Evolutionary conservation across 2,888 invertebrate species (phyloP).

Genomic region (Frankliniella fusca): DNA sequence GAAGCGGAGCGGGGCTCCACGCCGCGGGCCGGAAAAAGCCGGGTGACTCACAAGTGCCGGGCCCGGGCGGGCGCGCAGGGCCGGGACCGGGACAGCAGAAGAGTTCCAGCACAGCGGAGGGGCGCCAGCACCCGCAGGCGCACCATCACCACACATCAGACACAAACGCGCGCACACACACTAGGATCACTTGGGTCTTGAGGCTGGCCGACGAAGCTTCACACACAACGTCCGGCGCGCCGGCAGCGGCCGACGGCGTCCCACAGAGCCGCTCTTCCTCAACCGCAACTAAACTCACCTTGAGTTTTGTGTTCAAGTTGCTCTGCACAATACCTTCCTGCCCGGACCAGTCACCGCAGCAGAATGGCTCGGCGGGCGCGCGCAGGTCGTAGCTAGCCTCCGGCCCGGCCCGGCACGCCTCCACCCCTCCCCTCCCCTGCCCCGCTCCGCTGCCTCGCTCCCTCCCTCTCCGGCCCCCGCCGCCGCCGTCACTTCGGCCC

Average conservation of each 20-base stretch:
- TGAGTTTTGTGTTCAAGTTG: not conserved
- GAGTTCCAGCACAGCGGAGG: not conserved
- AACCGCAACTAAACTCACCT: not conserved
- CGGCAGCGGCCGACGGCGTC: not conserved
- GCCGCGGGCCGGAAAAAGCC: too few relatives aligned
- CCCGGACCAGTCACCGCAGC: conserved; percentile 20
- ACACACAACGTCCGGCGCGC: not conserved
- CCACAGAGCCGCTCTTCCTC: not conserved
- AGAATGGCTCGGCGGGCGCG: conserved; percentile 16
- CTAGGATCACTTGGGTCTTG: not conserved
- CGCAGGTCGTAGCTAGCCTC: conserved; percentile 1
- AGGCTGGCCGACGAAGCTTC: not conserved
- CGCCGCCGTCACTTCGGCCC: not conserved
- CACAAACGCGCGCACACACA: not conserved
- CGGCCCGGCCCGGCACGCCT: not conserved
- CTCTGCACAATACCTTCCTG: conserved; percentile 23
- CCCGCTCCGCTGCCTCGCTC: not conserved
- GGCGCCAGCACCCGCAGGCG: not conserved
- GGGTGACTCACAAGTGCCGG: not conserved
- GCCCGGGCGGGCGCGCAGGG: not conserved
- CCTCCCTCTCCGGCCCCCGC: not conserved
- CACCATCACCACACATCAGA: not conserved
- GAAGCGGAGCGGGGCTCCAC: not conserved
- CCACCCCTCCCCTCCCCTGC: not conserved
- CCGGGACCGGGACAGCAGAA: not conserved